Evolutionary conservation across 2,888 invertebrate species (phyloP).

Genomic region (Dynastes hyllus): DNA sequence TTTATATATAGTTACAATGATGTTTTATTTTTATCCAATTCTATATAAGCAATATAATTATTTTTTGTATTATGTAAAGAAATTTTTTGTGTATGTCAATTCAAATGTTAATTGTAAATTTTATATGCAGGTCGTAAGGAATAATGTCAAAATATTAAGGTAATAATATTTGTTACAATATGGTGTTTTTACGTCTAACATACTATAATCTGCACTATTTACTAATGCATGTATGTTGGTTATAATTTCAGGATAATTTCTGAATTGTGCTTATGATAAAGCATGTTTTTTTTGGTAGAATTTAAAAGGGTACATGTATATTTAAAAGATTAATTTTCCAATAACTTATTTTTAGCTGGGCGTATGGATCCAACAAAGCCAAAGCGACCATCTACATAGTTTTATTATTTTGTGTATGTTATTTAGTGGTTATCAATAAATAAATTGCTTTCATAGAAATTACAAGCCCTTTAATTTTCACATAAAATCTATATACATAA

Average conservation of each 20-base stretch:
- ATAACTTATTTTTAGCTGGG: not conserved
- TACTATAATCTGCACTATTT: not conserved
- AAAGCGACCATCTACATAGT: not conserved
- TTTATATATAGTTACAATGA: not conserved
- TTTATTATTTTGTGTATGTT: constrained; percentile 22
- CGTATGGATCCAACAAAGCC: not conserved
- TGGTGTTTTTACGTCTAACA: not conserved
- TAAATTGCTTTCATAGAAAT: constrained; percentile 22
- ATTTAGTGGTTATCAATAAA: constrained; percentile 13
- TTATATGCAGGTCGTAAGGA: constrained; percentile 48
- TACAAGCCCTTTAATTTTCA: not conserved
- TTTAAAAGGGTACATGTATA: not conserved
- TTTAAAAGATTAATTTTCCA: not conserved
- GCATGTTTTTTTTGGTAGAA: not conserved
- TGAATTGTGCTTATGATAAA: not conserved
- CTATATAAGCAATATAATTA: not conserved
- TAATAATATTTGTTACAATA: constrained; percentile 4
- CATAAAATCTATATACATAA: not conserved
- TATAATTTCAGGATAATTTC: not conserved
- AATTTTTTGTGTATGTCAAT: not conserved
- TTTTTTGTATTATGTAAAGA: too few species aligned
- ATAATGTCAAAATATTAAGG: constrained; percentile 23
- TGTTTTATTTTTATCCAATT: not conserved
- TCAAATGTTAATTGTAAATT: constrained; percentile 30
- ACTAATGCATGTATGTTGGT: not conserved